Conservation (phyloP, 2,113 vertebrate species). For the Dolichotis patagonum region DNA sequence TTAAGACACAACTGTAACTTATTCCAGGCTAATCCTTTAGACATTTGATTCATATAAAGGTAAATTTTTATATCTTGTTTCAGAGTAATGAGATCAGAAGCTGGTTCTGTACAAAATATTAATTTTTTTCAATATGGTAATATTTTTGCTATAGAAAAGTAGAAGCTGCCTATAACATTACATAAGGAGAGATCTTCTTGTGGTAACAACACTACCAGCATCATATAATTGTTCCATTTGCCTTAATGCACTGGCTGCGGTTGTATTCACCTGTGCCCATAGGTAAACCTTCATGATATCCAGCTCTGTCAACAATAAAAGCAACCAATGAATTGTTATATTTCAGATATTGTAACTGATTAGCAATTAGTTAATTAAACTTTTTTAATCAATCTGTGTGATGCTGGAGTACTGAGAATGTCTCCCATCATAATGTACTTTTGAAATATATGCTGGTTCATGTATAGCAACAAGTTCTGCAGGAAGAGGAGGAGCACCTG, state of each 20-base stretch:
- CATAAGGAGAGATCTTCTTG: slow-evolving; percentile 92
- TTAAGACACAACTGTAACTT: slow-evolving; percentile 90
- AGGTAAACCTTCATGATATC: slow-evolving; percentile 90
- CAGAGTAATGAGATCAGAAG: slow-evolving; percentile 89
- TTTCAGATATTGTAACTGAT: slow-evolving; percentile 86
- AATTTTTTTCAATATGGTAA: slow-evolving; percentile 88
- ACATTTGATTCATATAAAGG: slow-evolving; percentile 95
- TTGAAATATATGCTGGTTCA: slow-evolving; percentile 72
- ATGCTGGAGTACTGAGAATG: slow-evolving; percentile 85
- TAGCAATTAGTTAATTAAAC: slow-evolving; percentile 87
- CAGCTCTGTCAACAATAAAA: slow-evolving; percentile 92
- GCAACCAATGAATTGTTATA: slow-evolving; percentile 92
- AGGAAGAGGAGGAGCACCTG: slow-evolving; percentile 87
- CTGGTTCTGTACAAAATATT: slow-evolving; percentile 89
- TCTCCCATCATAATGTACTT: slow-evolving; percentile 85
- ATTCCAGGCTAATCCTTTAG: slow-evolving; percentile 94
- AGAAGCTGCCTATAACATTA: slow-evolving; percentile 94
- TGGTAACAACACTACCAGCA: slow-evolving; percentile 93
- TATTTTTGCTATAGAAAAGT: slow-evolving; percentile 89
- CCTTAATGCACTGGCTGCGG: slow-evolving; percentile 84
- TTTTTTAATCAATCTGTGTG: slow-evolving; percentile 85
- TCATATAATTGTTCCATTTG: slow-evolving; percentile 92
- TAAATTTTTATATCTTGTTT: slow-evolving; percentile 90
- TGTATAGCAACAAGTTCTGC: slow-evolving; percentile 78
- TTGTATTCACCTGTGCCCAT: slow-evolving; percentile 94